Evolutionary conservation across 1,140 invertebrate species (phyloP).

Genomic region (Steinernema feltiae): DNA sequence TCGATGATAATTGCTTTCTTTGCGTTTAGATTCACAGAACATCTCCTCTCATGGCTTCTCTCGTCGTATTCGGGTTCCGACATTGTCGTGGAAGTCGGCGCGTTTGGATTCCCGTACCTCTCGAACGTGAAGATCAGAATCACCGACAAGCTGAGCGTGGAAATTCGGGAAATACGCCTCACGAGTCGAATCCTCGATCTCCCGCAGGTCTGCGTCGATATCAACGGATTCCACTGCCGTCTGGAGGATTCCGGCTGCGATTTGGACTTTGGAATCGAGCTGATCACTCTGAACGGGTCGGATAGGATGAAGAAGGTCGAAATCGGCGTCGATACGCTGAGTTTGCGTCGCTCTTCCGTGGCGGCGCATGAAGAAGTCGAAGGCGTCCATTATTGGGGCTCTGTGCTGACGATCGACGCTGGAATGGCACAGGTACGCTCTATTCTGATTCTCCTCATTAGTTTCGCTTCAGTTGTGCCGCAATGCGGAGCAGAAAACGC

Average conservation of each 20-base stretch:
- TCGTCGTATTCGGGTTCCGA: background rate
- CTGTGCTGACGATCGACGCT: slow-evolving; percentile 35
- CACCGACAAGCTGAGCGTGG: slow-evolving; percentile 11
- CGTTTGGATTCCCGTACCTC: background rate
- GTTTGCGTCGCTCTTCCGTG: slow-evolving; percentile 34
- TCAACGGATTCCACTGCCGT: slow-evolving; percentile 23
- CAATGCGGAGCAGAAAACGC: background rate
- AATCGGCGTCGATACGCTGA: slow-evolving; percentile 42
- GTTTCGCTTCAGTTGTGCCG: slow-evolving; percentile 2
- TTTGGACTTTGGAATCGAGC: slow-evolving; percentile 34
- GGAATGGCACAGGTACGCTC: slow-evolving; percentile 28
- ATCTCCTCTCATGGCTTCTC: background rate
- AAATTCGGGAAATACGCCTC: background rate
- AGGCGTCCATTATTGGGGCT: slow-evolving; percentile 34
- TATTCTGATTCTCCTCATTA: background rate
- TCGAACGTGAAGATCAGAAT: background rate
- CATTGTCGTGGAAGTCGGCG: background rate
- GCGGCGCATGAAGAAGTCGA: background rate
- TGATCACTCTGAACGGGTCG: slow-evolving; percentile 23
- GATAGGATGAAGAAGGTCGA: slow-evolving; percentile 24
- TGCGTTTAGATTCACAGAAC: background rate
- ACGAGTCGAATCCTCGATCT: background rate
- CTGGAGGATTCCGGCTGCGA: slow-evolving; percentile 9
- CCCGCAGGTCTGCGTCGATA: background rate
- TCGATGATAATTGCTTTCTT: background rate